Evolutionary conservation across 2,113 vertebrate species (phyloP).

Genomic region (Neogale vison): DNA sequence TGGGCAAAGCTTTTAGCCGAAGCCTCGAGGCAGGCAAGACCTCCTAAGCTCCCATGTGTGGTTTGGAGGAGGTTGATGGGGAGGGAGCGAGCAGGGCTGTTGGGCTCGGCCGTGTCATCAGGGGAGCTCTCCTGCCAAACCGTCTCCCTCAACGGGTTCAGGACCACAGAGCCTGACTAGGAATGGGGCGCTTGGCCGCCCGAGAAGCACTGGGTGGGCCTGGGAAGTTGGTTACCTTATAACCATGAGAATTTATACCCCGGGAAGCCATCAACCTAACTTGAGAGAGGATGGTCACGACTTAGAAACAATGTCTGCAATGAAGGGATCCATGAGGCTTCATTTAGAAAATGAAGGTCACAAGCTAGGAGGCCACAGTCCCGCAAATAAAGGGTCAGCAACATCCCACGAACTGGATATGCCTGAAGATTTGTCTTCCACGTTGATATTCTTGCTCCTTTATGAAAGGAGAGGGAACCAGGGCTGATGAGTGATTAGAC

Average conservation of each 20-base stretch:
- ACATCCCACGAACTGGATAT: fast-evolving
- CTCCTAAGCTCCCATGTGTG: too few species aligned
- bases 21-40: not conserved
- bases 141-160: too few species aligned
- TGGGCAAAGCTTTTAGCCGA: fast-evolving
- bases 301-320: not conserved
- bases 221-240: not conserved
- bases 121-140: not conserved
- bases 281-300: not conserved
- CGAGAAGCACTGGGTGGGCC: not conserved
- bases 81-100: too few species aligned
- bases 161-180: not conserved
- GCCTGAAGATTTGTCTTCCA: not conserved
- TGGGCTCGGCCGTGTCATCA: not conserved
- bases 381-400: not conserved
- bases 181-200: not conserved
- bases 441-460: fast-evolving
- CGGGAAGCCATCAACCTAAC: not conserved
- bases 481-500: not conserved
- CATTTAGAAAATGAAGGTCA: not conserved
- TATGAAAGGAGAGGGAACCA: not conserved
- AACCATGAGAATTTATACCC: not conserved
- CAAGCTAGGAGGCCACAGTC: not conserved
- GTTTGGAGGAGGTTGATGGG: too few species aligned
- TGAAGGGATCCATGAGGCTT: not conserved